A percentile compares a stretch with the other conserved stretches of the same genome.
Conservation (phyloP, 1,140 invertebrate genomes). For the Psix sp. region DNA sequence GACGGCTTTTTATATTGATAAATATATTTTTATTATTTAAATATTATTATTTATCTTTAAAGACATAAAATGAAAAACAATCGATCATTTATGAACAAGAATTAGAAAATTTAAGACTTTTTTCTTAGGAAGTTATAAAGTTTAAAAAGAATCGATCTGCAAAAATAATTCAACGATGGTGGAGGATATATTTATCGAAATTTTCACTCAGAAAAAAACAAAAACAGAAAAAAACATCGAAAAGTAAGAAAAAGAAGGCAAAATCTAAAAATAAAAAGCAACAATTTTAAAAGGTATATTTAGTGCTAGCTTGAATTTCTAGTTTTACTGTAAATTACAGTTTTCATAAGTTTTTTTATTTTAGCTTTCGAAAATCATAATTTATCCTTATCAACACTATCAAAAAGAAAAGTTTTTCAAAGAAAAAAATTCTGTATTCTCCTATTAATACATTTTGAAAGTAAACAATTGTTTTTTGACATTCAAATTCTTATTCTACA, state of each 20-base stretch:
- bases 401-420: no score
- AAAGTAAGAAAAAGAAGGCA: background rate
- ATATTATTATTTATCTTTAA: background rate
- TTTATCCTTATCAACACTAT: no score
- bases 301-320: no score
- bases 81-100: constrained; percentile 38
- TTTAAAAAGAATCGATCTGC: constrained; percentile 52
- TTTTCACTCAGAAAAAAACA: background rate
- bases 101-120: constrained; percentile 16
- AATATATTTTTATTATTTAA: constrained; percentile 9
- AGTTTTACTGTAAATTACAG: no score
- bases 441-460: no score
- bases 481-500: no score
- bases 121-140: constrained; percentile 25
- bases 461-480: no score
- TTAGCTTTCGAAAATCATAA: no score
- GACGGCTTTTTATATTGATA: constrained; percentile 7
- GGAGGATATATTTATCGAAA: constrained; percentile 37
- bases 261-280: no score
- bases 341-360: no score
- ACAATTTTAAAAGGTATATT: no score
- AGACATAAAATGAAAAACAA: constrained; percentile 57
- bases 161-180: constrained; percentile 64
- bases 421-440: no score
- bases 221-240: constrained; percentile 14